These are phyloP conservation scores for Cerastoderma edule DNA, from an alignment of 2,888 invertebrate genomes.

Conservation along the genomic window DNA sequence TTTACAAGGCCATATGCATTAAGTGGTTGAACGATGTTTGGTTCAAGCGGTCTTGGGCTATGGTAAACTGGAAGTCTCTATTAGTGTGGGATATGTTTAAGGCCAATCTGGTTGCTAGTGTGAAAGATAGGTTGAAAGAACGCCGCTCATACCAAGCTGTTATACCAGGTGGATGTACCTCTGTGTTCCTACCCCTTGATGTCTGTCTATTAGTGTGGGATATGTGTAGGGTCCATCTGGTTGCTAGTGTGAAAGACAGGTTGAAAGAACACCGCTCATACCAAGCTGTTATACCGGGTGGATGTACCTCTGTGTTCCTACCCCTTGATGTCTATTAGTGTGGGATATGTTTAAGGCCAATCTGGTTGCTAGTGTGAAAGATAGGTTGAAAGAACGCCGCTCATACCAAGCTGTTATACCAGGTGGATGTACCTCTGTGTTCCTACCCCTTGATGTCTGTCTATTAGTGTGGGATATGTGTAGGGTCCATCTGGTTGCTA, in stretches of 20 bases:
- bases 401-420: conserved; percentile 29
- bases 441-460: conserved; percentile 34
- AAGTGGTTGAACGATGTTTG: too few relatives aligned
- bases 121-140: conserved; percentile 3
- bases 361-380: too few relatives aligned
- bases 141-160: conserved; percentile 17
- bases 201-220: conserved; percentile 15
- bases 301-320: too few relatives aligned
- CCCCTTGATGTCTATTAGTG: too few relatives aligned
- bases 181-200: conserved; percentile 31
- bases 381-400: not conserved
- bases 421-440: conserved; percentile 29
- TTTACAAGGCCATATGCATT: too few relatives aligned
- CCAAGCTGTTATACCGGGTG: conserved; percentile 5
- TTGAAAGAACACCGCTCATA: not conserved
- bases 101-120: too few relatives aligned
- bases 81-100: conserved; percentile 46
- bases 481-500: not conserved
- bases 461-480: conserved; percentile 1
- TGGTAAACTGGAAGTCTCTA: not conserved
- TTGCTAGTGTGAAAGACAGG: not conserved
- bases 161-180: conserved; percentile 36
- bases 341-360: conserved; percentile 38
- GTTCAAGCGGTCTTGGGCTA: too few relatives aligned
- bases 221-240: not conserved